Evolutionary conservation across 2,113 vertebrate species (phyloP), one percentile per base, ranked within the genome.

Genomic region (Dicentrarchus labrax): DNA sequence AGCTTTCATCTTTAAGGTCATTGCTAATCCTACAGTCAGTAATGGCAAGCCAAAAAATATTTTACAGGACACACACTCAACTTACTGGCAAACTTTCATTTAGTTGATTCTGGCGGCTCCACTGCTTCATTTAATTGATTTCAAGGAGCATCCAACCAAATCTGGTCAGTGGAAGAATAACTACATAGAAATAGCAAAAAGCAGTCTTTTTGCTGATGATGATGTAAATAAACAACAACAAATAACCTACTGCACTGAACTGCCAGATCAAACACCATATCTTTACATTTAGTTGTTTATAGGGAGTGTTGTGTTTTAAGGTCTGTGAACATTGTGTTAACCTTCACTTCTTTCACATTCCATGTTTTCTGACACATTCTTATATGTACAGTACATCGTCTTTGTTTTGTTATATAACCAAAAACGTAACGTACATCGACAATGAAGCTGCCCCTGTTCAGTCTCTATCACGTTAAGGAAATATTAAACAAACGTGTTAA

Each of bases 11-110:
- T 2, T 5, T 16, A 64, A 39, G 65, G 17, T 43, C 39, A 47
- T 36, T 54, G 22, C 38, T 72, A 50, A 81, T 81, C 50, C 43
- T 36, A 45, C 54, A 38, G 41, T 57, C 51, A 69, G 43, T 10
- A 38, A 60, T 30, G 6, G 36, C 10, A 70, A 9, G 21, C 10
- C 12, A n/a, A 64, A 48, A n/a, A 22, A 62, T 72, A 69, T 45
- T 71, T 56, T 17, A 64, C 13, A 48, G n/a, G 4, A 82, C 2
- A 39, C 15, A 9, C 12, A 59, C 21, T n/a, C 11, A 72, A 12
- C 19, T 11, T 13, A 45, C n/a, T n/a, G n/a, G n/a, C n/a, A n/a
- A n/a, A n/a, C n/a, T n/a, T n/a, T n/a, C n/a, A n/a, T n/a, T n/a
- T n/a, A n/a, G n/a, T n/a, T n/a, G n/a, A n/a, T n/a, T n/a, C n/a